Conservation (phyloP, 2,113 vertebrate species). For the Scomber colias region DNA sequence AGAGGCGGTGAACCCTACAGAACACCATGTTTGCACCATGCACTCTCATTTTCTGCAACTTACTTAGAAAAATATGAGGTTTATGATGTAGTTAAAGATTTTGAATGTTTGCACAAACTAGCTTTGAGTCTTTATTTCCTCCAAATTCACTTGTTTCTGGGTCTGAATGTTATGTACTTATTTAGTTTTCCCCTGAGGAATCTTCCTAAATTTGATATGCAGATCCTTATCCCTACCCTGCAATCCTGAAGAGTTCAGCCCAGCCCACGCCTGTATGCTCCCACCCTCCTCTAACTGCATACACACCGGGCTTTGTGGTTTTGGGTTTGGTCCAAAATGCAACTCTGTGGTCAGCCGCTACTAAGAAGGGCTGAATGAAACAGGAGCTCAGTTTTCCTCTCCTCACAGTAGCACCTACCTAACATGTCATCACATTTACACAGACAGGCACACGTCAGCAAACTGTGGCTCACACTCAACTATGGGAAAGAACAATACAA, state of each 20-base stretch:
- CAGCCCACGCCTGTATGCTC: constrained; percentile 15
- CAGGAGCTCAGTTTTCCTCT: constrained; percentile 59
- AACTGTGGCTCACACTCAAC: constrained; percentile 31
- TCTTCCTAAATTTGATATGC: constrained; percentile 20
- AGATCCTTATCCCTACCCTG: constrained; percentile 32
- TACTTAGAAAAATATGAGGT: not conserved
- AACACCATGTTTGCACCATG: no score
- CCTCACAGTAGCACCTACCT: constrained; percentile 53
- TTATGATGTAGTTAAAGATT: not conserved
- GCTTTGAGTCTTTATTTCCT: constrained; percentile 8
- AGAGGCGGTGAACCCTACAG: constrained; percentile 3
- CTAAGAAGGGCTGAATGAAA: constrained; percentile 54
- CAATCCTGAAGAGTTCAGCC: constrained; percentile 36
- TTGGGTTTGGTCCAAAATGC: constrained; percentile 69
- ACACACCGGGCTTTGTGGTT: constrained; percentile 65
- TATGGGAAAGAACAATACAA: constrained; percentile 8
- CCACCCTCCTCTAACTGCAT: constrained; percentile 37
- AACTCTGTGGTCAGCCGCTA: constrained; percentile 71
- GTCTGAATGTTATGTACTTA: constrained; percentile 19
- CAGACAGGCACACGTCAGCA: constrained; percentile 41
- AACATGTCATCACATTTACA: constrained; percentile 67
- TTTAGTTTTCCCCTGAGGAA: constrained; percentile 21
- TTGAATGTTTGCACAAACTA: not conserved
- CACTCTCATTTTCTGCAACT: not conserved
- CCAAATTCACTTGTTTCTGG: not conserved